A percentile compares a stretch with the other conserved stretches of the same genome.
Evolutionary conservation across 1,140 invertebrate species (phyloP).

Genomic region (Mactra quadrangularis): DNA sequence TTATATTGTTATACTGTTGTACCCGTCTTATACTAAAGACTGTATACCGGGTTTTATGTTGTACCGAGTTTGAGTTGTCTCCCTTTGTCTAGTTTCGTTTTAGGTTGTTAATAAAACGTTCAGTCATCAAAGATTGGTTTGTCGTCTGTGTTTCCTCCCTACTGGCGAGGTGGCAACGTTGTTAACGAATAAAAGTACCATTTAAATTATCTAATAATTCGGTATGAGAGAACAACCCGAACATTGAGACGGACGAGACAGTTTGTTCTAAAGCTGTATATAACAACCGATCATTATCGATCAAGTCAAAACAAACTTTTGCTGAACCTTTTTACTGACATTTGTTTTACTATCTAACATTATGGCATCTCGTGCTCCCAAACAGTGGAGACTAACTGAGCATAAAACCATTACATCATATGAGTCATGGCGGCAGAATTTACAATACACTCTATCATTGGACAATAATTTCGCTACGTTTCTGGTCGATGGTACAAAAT

Average conservation of each 20-base stretch:
- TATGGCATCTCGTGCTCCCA: conserved; percentile 33
- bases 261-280: background rate
- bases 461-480: conserved; percentile 50
- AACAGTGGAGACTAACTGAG: conserved; percentile 36
- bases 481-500: conserved; percentile 4
- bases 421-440: conserved; percentile 56
- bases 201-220: background rate
- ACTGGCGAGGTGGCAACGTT: conserved; percentile 28
- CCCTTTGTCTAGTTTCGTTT: no score
- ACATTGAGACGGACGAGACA: background rate
- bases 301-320: background rate
- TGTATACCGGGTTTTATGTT: no score
- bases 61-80: no score
- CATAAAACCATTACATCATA: conserved; percentile 51
- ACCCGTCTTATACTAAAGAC: no score
- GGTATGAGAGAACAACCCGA: no score
- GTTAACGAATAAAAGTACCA: background rate
- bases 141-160: no score
- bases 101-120: no score
- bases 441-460: conserved; percentile 44
- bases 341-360: background rate
- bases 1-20: no score
- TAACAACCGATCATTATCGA: background rate
- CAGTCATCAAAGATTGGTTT: no score
- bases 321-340: conserved; percentile 7